These are phyloP conservation scores for Limosa lapponica DNA, from an alignment of 2,797 vertebrate genomes.

Conservation along the genomic window DNA sequence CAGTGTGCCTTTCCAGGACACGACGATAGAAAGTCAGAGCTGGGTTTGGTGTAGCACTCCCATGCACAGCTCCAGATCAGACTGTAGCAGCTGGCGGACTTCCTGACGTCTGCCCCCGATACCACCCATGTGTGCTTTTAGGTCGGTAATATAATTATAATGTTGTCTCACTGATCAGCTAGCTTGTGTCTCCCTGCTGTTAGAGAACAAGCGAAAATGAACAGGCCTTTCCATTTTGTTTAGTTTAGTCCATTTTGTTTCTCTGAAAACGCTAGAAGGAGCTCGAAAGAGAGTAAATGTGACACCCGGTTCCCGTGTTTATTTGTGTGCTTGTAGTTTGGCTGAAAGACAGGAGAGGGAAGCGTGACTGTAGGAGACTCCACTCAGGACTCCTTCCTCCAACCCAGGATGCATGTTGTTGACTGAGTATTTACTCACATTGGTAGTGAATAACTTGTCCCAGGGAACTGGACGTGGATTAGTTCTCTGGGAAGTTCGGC, in stretches of 20 bases:
- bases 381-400: neutral
- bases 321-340: neutral
- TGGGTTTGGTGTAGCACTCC: neutral
- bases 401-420: neutral
- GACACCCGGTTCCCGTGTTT: fast-evolving
- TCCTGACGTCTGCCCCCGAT: neutral
- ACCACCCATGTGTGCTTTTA: neutral
- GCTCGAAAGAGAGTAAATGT: neutral
- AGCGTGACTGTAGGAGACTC: neutral
- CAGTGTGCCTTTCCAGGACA: neutral
- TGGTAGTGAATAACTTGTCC: neutral
- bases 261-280: neutral
- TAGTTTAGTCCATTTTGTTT: too few species aligned
- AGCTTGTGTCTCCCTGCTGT: neutral
- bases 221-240: neutral
- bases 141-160: neutral
- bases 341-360: neutral
- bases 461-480: neutral
- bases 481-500: neutral
- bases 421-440: neutral
- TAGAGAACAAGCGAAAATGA: neutral
- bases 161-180: neutral
- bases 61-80: neutral
- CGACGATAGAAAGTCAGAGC: neutral
- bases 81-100: neutral